These are phyloP conservation scores for Mesocricetus auratus DNA, from an alignment of 2,113 vertebrate genomes.

Conservation along the genomic window DNA sequence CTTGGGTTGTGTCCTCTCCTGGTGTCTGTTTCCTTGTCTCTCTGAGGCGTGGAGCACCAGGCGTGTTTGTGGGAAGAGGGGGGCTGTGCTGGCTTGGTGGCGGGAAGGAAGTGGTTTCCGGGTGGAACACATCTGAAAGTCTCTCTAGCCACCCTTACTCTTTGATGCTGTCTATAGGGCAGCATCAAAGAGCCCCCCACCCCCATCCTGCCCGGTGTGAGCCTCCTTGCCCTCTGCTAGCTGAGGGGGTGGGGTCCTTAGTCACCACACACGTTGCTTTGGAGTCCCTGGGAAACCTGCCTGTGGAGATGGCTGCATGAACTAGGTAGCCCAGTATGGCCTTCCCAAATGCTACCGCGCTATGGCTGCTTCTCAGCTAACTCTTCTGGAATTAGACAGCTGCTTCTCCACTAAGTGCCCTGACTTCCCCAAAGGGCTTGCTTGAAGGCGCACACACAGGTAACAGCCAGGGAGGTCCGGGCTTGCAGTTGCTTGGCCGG, in stretches of 20 bases:
- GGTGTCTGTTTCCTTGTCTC: not conserved
- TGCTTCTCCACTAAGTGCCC: not conserved
- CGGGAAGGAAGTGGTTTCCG: not conserved
- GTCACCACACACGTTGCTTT: not conserved
- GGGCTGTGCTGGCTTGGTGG: not conserved
- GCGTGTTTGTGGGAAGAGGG: not conserved
- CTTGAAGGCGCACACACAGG: not conserved
- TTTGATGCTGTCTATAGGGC: not conserved
- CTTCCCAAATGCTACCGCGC: no score
- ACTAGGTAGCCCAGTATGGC: fast-evolving
- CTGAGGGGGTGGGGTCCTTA: not conserved
- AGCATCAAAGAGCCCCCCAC: not conserved
- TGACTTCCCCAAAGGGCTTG: not conserved
- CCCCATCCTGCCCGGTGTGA: no score
- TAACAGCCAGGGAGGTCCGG: no score
- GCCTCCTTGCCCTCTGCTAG: not conserved
- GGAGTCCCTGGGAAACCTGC: not conserved
- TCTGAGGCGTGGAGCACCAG: not conserved
- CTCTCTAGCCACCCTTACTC: not conserved
- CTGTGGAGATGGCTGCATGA: not conserved
- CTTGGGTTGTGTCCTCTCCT: not conserved
- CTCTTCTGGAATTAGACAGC: no score
- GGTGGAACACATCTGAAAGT: not conserved
- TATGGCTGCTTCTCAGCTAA: fast-evolving
- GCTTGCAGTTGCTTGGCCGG: not conserved